Base-by-base conservation (phyloP, 2,113 vertebrate species). In the Cinclus cinclus region DNA sequence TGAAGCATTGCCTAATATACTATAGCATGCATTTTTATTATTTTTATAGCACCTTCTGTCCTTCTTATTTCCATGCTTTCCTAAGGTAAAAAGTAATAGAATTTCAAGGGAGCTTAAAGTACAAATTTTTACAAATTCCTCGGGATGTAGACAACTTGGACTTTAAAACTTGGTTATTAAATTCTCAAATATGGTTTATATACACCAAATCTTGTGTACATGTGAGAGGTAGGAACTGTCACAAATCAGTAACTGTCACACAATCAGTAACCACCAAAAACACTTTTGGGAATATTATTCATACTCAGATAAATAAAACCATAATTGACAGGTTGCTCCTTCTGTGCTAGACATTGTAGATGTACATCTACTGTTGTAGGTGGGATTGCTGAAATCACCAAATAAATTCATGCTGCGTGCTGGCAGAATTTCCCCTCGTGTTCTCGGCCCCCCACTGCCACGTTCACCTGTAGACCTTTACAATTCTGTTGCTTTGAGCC, bases 401-500 rank as follows among this genome's bases (percentile, higher is more conserved):
- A 23, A 64, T 39, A 28, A 73, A 44, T 47, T 52, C 31, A 15
- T 24, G 11, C 28, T 31, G 42, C 24, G 25, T 37, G 4, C 39
- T 44, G 50, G n/a, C 28, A 87, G 77, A 81, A 62, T 9, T 25
- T 15, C 63, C 30, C 28, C 37, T 35, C 56, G 37, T 58, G 22
- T 47, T 68, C 47, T 31, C 15, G 39, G 12, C 20, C 35, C 46
- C 30, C 13, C 30, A 22, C 3, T 7, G 7, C 15, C 39, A 42
- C 9, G 31, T 42, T 33, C 41, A 87, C 30, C 37, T 7, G 4
- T 1, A 47, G n/a, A 67, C 21, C 49, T 55, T 56, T 4, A 49
- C 5, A 23, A 0, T 23, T 70, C 15, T 1, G 0, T 18, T 68
- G 15, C 37, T 75, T 39, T 71, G 44, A 79, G 25, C 27, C 20